A percentile compares a stretch with the other conserved stretches of the same genome.
These are phyloP conservation scores for Pygoscelis antarcticus DNA, from an alignment of 2,113 vertebrate genomes.

Conservation along the genomic window DNA sequence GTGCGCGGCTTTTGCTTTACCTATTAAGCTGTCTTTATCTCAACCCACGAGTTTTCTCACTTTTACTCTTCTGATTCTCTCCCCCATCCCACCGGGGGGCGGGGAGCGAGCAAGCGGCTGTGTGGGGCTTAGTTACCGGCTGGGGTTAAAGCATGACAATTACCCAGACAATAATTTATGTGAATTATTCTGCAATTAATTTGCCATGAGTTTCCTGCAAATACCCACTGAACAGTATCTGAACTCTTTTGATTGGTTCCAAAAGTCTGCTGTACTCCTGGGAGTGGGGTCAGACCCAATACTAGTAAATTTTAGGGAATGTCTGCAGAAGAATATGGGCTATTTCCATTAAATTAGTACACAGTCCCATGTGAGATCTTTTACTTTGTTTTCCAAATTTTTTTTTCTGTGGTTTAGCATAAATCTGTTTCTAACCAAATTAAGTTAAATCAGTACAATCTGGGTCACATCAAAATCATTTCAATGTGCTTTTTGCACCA, in stretches of 20 bases:
- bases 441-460: background rate
- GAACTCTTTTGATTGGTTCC: background rate
- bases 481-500: background rate
- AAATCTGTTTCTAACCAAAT: background rate
- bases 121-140: no score
- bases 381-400: background rate
- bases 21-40: no score
- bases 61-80: no score
- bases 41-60: no score
- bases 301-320: background rate
- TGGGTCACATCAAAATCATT: background rate
- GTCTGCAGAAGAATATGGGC: background rate
- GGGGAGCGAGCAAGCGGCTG: no score
- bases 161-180: conserved; percentile 34
- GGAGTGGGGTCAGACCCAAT: background rate
- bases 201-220: background rate
- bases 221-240: background rate
- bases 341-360: background rate
- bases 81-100: no score
- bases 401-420: background rate
- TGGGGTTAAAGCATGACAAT: no score
- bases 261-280: background rate
- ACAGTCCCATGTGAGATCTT: background rate
- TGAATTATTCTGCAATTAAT: conserved; percentile 42
- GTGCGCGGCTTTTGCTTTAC: no score